These are phyloP conservation scores for Balearica regulorum DNA, from an alignment of 2,797 vertebrate genomes.

Conservation along the genomic window DNA sequence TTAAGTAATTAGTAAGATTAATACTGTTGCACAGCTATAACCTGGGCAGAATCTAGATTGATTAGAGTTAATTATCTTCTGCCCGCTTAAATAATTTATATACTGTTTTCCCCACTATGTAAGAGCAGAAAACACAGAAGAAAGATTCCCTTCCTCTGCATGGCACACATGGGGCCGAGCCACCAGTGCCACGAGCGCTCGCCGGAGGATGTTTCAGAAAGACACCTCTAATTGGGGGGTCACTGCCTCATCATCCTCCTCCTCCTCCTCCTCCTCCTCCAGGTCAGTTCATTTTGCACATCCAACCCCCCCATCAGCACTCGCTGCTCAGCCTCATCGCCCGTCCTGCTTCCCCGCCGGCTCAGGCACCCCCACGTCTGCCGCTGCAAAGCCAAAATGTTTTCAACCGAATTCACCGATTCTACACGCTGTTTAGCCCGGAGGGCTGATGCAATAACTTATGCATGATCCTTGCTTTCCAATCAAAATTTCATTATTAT, in stretches of 20 bases:
- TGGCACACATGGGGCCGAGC: fast-evolving
- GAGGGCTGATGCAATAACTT: not conserved
- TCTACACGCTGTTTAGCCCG: not conserved
- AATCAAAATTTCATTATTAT: constrained; percentile 27
- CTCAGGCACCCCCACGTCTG: fast-evolving
- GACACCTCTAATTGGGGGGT: not conserved
- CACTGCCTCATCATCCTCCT: not conserved
- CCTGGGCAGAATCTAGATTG: constrained; percentile 52
- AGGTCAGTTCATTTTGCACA: not conserved
- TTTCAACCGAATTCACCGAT: fast-evolving
- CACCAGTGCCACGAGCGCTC: fast-evolving
- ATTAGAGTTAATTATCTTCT: constrained; percentile 63
- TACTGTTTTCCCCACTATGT: not conserved
- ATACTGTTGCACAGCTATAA: constrained; percentile 48
- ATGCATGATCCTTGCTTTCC: not conserved
- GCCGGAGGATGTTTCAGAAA: not conserved
- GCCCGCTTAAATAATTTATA: constrained; percentile 43
- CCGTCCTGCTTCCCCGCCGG: not conserved
- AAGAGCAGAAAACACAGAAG: not conserved
- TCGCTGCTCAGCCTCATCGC: fast-evolving
- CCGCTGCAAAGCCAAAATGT: not conserved
- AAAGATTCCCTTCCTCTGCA: not conserved
- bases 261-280: not conserved
- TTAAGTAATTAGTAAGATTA: constrained; percentile 65
- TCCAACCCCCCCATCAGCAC: not conserved